Evolutionary conservation across 2,113 vertebrate species (phyloP).

Genomic region (Theropithecus gelada): DNA sequence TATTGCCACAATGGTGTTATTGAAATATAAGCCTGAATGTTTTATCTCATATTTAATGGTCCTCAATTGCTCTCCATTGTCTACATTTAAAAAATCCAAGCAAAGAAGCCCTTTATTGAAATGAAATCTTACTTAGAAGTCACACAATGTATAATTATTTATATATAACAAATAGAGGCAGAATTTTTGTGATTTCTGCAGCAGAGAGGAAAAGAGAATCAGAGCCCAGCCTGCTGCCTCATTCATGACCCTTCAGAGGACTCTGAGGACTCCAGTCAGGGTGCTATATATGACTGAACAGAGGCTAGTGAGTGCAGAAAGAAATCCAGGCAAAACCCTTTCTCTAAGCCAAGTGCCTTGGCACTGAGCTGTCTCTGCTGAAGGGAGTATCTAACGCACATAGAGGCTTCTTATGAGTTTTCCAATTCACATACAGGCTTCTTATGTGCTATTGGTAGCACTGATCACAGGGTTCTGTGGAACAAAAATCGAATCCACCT

Average conservation of each 20-base stretch:
- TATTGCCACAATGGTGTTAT: background rate
- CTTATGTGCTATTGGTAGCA: background rate
- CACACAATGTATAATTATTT: background rate
- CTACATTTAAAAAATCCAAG: background rate
- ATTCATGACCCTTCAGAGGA: background rate
- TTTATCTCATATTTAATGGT: background rate
- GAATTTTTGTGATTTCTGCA: background rate
- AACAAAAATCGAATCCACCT: background rate
- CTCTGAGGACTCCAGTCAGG: background rate
- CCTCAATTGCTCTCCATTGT: background rate
- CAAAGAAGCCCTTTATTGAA: background rate
- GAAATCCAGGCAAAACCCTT: background rate
- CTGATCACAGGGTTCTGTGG: background rate
- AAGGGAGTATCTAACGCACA: background rate
- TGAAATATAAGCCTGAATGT: background rate
- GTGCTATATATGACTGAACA: rapidly evolving
- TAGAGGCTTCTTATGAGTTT: background rate
- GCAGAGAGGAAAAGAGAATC: background rate
- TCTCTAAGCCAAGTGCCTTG: background rate
- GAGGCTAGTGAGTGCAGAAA: background rate
- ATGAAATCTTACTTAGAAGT: background rate
- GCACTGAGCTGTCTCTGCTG: background rate
- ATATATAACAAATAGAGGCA: background rate
- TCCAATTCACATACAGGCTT: background rate
- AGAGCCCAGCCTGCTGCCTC: background rate